Evolutionary conservation across 2,113 vertebrate genomes (phyloP).

Genomic region (Tragelaphus imberbis): DNA sequence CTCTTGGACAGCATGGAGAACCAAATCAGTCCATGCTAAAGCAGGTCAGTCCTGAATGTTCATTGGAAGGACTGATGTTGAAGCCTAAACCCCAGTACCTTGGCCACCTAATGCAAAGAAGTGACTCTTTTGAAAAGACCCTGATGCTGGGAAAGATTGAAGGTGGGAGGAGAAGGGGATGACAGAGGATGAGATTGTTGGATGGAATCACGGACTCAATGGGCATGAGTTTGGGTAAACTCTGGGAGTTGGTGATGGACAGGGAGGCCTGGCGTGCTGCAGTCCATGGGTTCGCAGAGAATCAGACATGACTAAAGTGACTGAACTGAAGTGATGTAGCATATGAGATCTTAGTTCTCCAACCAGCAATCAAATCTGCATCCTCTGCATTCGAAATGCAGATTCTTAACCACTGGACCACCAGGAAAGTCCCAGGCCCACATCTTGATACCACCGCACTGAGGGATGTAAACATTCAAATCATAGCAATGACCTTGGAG

Average conservation of each 20-base stretch:
- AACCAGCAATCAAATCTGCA: not conserved
- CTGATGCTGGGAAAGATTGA: not conserved
- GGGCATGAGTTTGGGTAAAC: not conserved
- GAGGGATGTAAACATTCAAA: not conserved
- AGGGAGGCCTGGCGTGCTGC: not conserved
- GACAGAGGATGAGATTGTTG: not conserved
- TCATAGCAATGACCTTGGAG: not conserved
- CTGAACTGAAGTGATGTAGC: not conserved
- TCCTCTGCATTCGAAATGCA: rapidly evolving
- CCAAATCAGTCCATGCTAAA: not conserved
- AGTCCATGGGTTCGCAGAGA: not conserved
- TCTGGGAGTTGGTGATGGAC: not conserved
- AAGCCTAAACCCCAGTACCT: not conserved
- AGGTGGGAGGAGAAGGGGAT: not conserved
- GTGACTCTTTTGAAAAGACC: not conserved
- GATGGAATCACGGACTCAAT: not conserved
- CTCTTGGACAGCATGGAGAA: not conserved
- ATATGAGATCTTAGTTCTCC: not conserved
- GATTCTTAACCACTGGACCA: not conserved
- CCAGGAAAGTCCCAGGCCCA: not conserved
- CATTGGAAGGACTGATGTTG: not conserved
- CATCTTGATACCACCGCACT: not conserved
- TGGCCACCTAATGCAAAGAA: not conserved
- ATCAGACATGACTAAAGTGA: not conserved
- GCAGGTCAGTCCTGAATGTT: not conserved